Percentiles rank a stretch among this genome's conserved stretches.
These are phyloP conservation scores for Alauda arvensis DNA, from an alignment of 2,797 vertebrate genomes.

Conservation along the genomic window DNA sequence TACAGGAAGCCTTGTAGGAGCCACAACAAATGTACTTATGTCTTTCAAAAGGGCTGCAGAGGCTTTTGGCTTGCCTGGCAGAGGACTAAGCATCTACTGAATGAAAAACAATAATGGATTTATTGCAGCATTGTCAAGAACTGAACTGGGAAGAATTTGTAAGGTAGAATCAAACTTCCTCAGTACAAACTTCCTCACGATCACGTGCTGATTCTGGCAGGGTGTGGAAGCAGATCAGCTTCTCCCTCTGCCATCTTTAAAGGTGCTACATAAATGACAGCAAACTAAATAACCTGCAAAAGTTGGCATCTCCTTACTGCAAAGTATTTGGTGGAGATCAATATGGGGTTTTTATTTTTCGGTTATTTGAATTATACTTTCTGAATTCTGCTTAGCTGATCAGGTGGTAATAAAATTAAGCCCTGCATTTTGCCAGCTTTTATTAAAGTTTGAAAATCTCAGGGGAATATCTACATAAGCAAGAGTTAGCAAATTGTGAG, in stretches of 20 bases:
- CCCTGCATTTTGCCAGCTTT: not conserved
- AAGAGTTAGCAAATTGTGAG: slow-evolving; percentile 20
- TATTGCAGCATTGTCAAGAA: not conserved
- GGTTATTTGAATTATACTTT: not conserved
- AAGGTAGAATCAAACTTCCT: not conserved
- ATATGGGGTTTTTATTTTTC: not conserved
- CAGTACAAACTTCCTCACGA: no score
- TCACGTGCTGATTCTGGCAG: not conserved
- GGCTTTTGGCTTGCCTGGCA: not conserved
- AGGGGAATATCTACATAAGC: not conserved
- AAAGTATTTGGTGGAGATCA: not conserved
- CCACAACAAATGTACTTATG: accelerated
- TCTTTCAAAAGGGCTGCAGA: not conserved
- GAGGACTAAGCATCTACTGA: not conserved
- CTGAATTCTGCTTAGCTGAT: slow-evolving; percentile 14
- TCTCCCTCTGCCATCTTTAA: not conserved
- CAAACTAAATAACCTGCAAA: not conserved
- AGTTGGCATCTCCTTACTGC: not conserved
- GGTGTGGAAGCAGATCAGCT: not conserved
- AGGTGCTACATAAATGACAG: not conserved
- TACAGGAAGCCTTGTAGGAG: not conserved
- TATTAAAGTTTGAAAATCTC: slow-evolving; percentile 1
- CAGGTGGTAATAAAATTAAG: not conserved
- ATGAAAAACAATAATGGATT: not conserved
- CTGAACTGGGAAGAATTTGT: not conserved